Base-by-base conservation (phyloP, 37 sponge, comb jelly and placozoan species). In the Ianthella basta region DNA sequence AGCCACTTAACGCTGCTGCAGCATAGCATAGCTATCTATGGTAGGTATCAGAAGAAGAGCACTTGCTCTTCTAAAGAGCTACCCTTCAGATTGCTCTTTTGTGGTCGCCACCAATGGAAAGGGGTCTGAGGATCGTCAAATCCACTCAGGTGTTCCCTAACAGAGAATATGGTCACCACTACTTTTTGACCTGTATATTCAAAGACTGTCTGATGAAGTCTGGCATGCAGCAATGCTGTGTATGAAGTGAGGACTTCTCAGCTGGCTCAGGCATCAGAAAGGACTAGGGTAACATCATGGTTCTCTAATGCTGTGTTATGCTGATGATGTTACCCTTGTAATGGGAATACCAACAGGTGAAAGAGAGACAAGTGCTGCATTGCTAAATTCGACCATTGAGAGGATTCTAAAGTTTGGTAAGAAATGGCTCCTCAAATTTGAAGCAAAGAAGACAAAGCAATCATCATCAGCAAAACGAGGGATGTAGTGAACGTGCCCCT, bases 331-430 rank as follows among this genome's bases (percentile, higher is more conserved):
- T 1, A 75, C 78, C n/a, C 20, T 41, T 4, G 20, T 75, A 24
- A 75, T 75, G 78, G 40, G 78, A 75, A 50, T 75, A 75, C 78
- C 78, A 75, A 75, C 78, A 75, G 78, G 41, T 3, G 78, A 24
- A 53, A 75, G 78, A 50, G 25, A 36, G 78, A 75, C 41, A 41
- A 25, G 78, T 19, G 78, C 78, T 41, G 53, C 78, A 50, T 25
- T 75, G 78, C 78, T 75, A 4, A 75, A 75, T 5, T 75, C 78
- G 0, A 53, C 37, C 78, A 18, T 75, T 19, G 78, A 75, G 78
- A 36, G 41, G 25, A 41, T 75, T 2, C 53, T 75, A 53, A 13
- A 36, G 10, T 75, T 38, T 75, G 78, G 78, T 18, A 75, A 75
- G 54, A 80, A 80, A 36, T 80, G 81, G 81, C 59, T 57, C 27